phyloP scores from a whole-genome alignment of 2,113 vertebrate species.

The Pimephales promelas region DNA sequence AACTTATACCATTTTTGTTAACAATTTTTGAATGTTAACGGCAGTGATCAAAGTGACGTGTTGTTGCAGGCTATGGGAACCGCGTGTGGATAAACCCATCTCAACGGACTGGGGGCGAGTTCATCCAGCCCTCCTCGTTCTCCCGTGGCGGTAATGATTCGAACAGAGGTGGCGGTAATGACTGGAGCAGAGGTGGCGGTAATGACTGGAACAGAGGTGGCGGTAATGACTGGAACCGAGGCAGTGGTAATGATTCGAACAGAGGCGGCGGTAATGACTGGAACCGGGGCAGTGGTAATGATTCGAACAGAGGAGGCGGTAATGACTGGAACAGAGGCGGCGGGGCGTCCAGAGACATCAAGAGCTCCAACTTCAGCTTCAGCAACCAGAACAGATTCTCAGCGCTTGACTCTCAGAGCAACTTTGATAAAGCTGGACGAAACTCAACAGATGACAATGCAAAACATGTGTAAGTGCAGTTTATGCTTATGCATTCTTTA shows the following conservation, averaged over 20 bases:
- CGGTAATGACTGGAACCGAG: background rate
- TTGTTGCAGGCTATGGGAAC: conserved; percentile 71
- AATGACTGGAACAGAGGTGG: conserved; percentile 54
- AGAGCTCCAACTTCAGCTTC: conserved; percentile 69
- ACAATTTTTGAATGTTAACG: too few species aligned
- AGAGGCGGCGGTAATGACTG: conserved; percentile 61
- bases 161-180: conserved; percentile 27
- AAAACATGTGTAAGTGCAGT: conserved; percentile 81
- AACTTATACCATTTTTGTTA: background rate
- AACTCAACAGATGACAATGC: conserved; percentile 79
- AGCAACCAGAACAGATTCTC: conserved; percentile 81
- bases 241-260: conserved; percentile 50
- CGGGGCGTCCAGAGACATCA: conserved; percentile 63
- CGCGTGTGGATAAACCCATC: conserved; percentile 80
- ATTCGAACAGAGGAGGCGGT: conserved; percentile 57
- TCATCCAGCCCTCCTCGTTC: conserved; percentile 82
- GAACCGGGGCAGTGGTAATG: conserved; percentile 32
- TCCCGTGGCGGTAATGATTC: conserved; percentile 55
- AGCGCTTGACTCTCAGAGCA: conserved; percentile 55
- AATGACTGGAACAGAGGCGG: conserved; percentile 9
- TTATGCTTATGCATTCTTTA: background rate
- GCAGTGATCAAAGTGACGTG: background rate
- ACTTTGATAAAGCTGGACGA: conserved; percentile 61
- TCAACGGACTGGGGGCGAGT: conserved; percentile 73
- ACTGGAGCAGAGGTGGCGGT: conserved; percentile 63